phyloP scores from a whole-genome alignment of 1,140 invertebrate genomes.

The Hydropsyche tenuis region DNA sequence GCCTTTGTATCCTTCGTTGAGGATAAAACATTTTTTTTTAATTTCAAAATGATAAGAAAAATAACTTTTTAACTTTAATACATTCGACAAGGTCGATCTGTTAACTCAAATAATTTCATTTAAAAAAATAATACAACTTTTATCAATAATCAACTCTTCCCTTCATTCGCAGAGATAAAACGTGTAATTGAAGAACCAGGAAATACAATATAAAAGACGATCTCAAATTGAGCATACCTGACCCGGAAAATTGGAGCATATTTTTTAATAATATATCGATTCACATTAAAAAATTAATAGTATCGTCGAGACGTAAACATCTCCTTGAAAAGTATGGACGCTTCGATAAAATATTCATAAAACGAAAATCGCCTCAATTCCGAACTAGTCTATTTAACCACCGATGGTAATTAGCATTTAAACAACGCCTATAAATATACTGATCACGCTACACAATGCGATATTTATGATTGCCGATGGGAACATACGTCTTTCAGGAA shows the following conservation, averaged over 20 bases:
- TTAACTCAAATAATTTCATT: too few species aligned
- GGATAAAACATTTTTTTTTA: too few species aligned
- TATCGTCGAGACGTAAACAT: too few species aligned
- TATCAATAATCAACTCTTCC: too few species aligned
- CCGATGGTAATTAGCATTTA: slow-evolving; percentile 9
- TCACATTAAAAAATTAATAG: background rate
- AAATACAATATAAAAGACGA: too few species aligned
- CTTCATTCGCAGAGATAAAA: too few species aligned
- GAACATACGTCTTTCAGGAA: background rate
- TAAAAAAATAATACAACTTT: too few species aligned
- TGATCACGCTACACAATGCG: background rate
- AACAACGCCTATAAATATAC: background rate
- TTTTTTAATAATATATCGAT: background rate
- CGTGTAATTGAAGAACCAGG: too few species aligned
- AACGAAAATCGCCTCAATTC: background rate
- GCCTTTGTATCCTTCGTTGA: too few species aligned
- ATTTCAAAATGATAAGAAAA: too few species aligned
- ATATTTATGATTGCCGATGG: background rate
- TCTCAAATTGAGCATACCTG: background rate
- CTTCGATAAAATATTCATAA: slow-evolving; percentile 3
- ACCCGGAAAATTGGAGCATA: background rate
- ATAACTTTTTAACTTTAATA: too few species aligned
- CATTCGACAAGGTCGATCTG: too few species aligned
- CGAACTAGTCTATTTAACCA: background rate
- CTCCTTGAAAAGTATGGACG: background rate